A percentile compares a stretch with the other conserved stretches of the same genome.
Evolutionary conservation across 2,797 vertebrate genomes (phyloP).

Genomic region (Lacerta agilis): DNA sequence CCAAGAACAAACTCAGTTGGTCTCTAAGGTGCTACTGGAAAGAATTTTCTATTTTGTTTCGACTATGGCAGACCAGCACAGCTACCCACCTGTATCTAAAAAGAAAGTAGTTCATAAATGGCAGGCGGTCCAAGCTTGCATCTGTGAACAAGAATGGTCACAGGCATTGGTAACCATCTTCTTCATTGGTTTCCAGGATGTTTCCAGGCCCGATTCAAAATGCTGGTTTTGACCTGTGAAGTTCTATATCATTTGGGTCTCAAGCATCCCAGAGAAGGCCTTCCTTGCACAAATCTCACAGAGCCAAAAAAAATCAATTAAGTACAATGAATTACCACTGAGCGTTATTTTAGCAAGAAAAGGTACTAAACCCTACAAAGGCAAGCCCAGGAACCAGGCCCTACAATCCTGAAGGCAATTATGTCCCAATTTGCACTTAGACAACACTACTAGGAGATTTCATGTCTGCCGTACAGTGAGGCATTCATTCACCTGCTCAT

Average conservation of each 20-base stretch:
- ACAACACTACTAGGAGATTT: background rate
- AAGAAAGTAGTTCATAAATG: background rate
- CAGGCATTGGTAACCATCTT: background rate
- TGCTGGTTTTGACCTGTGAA: background rate
- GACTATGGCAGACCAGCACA: too few relatives aligned
- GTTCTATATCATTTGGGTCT: background rate
- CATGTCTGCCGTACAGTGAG: slow-evolving; percentile 25
- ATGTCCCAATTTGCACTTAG: background rate
- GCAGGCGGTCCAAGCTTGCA: background rate
- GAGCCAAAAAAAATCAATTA: background rate
- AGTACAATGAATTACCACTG: background rate
- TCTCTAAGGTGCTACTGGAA: too few relatives aligned
- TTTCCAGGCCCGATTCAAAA: background rate
- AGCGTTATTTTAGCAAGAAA: too few relatives aligned
- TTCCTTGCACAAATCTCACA: background rate
- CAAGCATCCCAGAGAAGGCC: background rate
- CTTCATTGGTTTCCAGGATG: background rate
- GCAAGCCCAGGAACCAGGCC: background rate
- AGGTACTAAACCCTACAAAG: background rate
- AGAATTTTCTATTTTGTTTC: too few relatives aligned
- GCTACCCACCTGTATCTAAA: too few relatives aligned
- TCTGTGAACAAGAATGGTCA: too few relatives aligned
- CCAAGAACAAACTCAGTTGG: too few relatives aligned
- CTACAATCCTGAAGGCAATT: background rate
- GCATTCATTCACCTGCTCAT: slow-evolving; percentile 37